These are phyloP conservation scores for Montipora sp. DNA, from an alignment of 64 coral and sea anemone genomes.

Conservation along the genomic window DNA sequence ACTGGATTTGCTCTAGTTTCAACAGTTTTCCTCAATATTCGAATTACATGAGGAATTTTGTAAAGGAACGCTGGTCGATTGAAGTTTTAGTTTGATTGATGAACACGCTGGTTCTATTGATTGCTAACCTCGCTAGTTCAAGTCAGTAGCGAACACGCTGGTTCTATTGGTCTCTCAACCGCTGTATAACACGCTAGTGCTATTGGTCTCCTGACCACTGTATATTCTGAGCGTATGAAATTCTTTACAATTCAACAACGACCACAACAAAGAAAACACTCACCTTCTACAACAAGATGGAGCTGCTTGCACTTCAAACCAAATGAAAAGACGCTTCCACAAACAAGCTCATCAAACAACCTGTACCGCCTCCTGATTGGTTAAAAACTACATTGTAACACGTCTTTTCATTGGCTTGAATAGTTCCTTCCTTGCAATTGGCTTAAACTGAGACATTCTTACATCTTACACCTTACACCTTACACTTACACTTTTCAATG, in stretches of 20 bases:
- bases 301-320: background rate
- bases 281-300: background rate
- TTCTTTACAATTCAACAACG: background rate
- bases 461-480: background rate
- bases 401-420: background rate
- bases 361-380: constrained; percentile 22
- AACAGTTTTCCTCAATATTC: background rate
- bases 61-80: constrained; percentile 6
- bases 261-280: background rate
- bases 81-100: background rate
- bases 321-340: background rate
- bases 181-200: too few species aligned
- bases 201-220: too few species aligned
- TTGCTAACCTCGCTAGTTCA: too few species aligned
- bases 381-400: background rate
- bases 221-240: background rate
- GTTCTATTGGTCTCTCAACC: too few species aligned
- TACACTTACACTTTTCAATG: background rate
- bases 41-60: too few species aligned
- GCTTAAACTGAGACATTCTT: background rate
- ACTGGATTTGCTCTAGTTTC: too few species aligned
- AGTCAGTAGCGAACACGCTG: too few species aligned
- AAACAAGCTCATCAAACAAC: background rate
- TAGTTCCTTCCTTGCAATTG: constrained; percentile 17
- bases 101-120: too few species aligned